Evolutionary conservation across 2,113 vertebrate genomes (phyloP).

Genomic region (Anoura caudifer): DNA sequence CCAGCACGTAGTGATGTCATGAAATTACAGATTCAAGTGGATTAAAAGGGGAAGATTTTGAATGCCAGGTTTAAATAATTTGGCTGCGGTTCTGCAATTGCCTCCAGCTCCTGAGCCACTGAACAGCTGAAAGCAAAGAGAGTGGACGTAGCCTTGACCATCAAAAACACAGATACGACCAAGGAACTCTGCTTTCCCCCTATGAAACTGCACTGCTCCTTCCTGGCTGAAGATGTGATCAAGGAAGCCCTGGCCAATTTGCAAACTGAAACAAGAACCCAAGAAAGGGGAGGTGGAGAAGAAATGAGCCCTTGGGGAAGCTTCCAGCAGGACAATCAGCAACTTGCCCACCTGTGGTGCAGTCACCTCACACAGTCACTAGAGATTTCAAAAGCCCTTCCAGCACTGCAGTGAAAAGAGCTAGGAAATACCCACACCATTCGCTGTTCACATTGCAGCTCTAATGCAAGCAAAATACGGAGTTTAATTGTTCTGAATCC

Average conservation of each 20-base stretch:
- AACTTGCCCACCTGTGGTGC: not conserved
- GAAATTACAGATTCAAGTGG: conserved; percentile 87
- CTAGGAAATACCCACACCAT: conserved; percentile 48
- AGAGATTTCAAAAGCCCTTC: not conserved
- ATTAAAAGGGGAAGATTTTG: conserved; percentile 88
- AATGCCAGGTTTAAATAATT: conserved; percentile 95
- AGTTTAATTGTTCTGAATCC: not conserved
- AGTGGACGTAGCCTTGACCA: conserved; percentile 91
- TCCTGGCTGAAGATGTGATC: conserved; percentile 96
- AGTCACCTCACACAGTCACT: not conserved
- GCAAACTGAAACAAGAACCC: conserved; percentile 89
- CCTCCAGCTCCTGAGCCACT: conserved; percentile 92
- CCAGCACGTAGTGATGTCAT: not conserved
- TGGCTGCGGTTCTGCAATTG: conserved; percentile 93
- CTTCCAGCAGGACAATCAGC: not conserved
- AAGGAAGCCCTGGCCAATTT: conserved; percentile 92
- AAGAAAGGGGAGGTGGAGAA: conserved; percentile 57
- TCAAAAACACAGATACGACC: conserved; percentile 96
- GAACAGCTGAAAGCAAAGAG: conserved; percentile 97
- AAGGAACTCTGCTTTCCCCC: conserved; percentile 96
- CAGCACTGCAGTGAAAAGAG: not conserved
- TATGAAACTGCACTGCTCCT: conserved; percentile 97
- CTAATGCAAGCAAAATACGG: not conserved
- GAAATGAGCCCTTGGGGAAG: not conserved
- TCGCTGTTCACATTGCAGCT: not conserved